Conservation (phyloP, 2,797 vertebrate species). For the Liasis olivaceus region DNA sequence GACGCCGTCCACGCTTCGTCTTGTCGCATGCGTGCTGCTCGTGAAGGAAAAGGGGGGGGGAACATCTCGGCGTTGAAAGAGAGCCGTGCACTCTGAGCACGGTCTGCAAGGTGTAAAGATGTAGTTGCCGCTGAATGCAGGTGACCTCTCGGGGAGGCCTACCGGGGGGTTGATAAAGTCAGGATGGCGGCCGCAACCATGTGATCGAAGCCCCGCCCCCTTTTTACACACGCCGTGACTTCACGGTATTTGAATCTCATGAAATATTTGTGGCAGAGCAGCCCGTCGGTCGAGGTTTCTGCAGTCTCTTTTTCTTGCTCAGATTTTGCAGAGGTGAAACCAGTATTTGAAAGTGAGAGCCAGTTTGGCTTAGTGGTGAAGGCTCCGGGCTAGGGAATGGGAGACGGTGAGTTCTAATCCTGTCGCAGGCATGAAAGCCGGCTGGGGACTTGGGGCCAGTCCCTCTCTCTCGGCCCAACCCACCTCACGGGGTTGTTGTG, state of each 20-base stretch:
- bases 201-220: background rate
- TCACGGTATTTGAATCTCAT: background rate
- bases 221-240: background rate
- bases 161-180: background rate
- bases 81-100: background rate
- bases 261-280: background rate
- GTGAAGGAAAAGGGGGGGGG: background rate
- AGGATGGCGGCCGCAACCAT: background rate
- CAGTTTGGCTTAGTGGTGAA: too few species aligned
- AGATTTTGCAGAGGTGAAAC: background rate
- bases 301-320: background rate
- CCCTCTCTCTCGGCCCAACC: too few species aligned
- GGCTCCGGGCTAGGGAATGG: too few species aligned
- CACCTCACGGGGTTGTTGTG: too few species aligned
- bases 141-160: background rate
- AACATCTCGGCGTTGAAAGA: background rate
- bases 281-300: background rate
- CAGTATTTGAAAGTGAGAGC: background rate
- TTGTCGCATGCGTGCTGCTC: background rate
- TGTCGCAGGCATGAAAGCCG: too few species aligned
- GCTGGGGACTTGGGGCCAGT: too few species aligned
- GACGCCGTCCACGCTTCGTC: background rate
- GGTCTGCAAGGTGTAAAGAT: background rate
- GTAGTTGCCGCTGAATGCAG: background rate
- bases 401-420: too few species aligned